These are phyloP conservation scores for Polymixis lichenea DNA, from an alignment of 2,888 invertebrate species.

Conservation along the genomic window DNA sequence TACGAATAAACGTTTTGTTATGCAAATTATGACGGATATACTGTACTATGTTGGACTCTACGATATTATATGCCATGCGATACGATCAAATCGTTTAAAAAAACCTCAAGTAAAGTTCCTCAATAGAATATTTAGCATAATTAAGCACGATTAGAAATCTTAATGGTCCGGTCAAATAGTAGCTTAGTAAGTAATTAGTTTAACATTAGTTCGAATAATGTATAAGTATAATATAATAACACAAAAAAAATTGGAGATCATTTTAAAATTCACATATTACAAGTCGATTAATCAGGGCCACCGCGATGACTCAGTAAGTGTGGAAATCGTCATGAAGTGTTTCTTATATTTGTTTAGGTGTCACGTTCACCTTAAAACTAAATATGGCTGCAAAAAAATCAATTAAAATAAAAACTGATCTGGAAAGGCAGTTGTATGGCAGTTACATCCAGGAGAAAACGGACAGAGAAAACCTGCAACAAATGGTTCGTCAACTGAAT, in stretches of 20 bases:
- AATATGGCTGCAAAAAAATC: too few species aligned
- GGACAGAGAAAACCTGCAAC: too few species aligned
- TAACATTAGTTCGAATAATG: background rate
- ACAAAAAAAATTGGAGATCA: background rate
- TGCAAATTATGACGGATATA: conserved; percentile 51
- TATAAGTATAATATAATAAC: background rate
- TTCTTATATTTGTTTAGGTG: too few species aligned
- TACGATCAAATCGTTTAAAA: conserved; percentile 44
- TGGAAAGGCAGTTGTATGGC: too few species aligned
- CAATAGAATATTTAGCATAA: conserved; percentile 50
- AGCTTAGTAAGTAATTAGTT: conserved; percentile 13
- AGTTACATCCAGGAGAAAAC: too few species aligned
- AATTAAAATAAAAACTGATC: too few species aligned
- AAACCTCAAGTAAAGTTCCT: conserved; percentile 44
- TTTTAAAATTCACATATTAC: background rate
- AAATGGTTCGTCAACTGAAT: too few species aligned
- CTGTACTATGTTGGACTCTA: conserved; percentile 36
- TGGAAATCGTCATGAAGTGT: too few species aligned
- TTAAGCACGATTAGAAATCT: conserved; percentile 31
- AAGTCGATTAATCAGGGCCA: too few species aligned
- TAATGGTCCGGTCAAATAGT: background rate
- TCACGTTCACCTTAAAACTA: too few species aligned
- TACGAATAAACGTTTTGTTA: conserved; percentile 54
- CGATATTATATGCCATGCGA: conserved; percentile 39
- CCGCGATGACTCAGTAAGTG: too few species aligned